A percentile compares a stretch with the other conserved stretches of the same genome.
Evolutionary conservation across 2,888 invertebrate genomes (phyloP).

Genomic region (Criorhina ranunculi): DNA sequence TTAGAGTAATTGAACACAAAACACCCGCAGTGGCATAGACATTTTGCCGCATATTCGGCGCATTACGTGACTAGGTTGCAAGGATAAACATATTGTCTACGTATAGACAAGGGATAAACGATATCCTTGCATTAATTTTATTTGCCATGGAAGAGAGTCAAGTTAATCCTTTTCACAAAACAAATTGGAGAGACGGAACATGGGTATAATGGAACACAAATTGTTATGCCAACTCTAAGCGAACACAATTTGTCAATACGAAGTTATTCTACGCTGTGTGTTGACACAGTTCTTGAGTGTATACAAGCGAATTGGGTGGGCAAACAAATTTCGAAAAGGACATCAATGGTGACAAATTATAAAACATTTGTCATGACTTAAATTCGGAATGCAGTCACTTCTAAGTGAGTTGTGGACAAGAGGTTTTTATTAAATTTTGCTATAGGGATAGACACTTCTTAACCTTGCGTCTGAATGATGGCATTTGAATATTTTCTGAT

Average conservation of each 20-base stretch:
- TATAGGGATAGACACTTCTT: too few relatives aligned
- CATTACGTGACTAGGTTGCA: slow-evolving; percentile 66
- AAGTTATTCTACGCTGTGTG: slow-evolving; percentile 21
- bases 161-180: slow-evolving; percentile 25
- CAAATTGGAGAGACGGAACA: slow-evolving; percentile 3
- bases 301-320: background rate
- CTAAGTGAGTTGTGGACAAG: background rate
- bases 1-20: slow-evolving; percentile 38
- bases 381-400: background rate
- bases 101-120: slow-evolving; percentile 15
- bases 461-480: too few relatives aligned
- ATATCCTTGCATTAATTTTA: slow-evolving; percentile 42
- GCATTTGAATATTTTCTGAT: too few relatives aligned
- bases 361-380: slow-evolving; percentile 3
- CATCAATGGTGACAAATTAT: slow-evolving; percentile 8
- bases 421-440: background rate
- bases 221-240: slow-evolving; percentile 51
- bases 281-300: slow-evolving; percentile 16
- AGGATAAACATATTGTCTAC: slow-evolving; percentile 36
- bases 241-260: slow-evolving; percentile 50
- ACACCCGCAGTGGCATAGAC: slow-evolving; percentile 31
- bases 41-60: slow-evolving; percentile 56
- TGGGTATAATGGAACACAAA: slow-evolving; percentile 44
- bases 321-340: slow-evolving; percentile 26
- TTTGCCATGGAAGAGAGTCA: slow-evolving; percentile 33